phyloP scores from a whole-genome alignment of 2,888 invertebrate genomes.

The Eupelmus urozonus region DNA sequence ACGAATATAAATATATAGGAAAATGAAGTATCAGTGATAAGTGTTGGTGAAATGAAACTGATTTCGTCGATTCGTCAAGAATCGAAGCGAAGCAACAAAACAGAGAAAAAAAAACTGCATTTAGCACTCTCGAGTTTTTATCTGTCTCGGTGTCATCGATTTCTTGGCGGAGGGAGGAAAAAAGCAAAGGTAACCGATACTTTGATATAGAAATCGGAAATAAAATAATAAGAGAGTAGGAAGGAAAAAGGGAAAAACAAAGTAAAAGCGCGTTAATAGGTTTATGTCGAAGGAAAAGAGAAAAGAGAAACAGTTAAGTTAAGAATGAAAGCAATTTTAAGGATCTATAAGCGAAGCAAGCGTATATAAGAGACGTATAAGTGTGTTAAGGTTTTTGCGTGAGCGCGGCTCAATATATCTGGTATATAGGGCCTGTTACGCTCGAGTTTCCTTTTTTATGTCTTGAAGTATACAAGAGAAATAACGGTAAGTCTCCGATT shows the following conservation, averaged over 20 bases:
- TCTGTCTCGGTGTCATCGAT: conserved; percentile 45
- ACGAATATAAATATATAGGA: conserved; percentile 11
- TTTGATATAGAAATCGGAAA: conserved; percentile 41
- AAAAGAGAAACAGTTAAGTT: conserved; percentile 51
- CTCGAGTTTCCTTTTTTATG: conserved; percentile 57
- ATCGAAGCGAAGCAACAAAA: conserved; percentile 16
- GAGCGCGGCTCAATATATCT: conserved; percentile 59
- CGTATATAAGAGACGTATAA: conserved; percentile 55
- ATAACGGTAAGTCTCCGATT: conserved; percentile 62
- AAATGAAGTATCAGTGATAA: conserved; percentile 43
- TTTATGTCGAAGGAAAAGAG: conserved; percentile 26
- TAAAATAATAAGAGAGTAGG: conserved; percentile 17
- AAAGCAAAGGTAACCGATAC: conserved; percentile 40
- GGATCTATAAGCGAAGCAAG: conserved; percentile 52
- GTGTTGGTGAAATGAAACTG: conserved; percentile 54
- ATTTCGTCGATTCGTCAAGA: conserved; percentile 39
- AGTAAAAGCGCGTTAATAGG: conserved; percentile 48
- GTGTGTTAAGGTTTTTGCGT: conserved; percentile 59
- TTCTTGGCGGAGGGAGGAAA: conserved; percentile 52
- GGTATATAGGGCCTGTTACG: conserved; percentile 57
- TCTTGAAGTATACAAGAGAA: conserved; percentile 56
- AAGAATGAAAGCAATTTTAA: conserved; percentile 59
- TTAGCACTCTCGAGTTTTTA: conserved; percentile 51
- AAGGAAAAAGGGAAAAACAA: conserved; percentile 5
- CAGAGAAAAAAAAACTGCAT: conserved; percentile 26